phyloP scores from a whole-genome alignment of 2,888 invertebrate species.

The Bombylius discolor region DNA sequence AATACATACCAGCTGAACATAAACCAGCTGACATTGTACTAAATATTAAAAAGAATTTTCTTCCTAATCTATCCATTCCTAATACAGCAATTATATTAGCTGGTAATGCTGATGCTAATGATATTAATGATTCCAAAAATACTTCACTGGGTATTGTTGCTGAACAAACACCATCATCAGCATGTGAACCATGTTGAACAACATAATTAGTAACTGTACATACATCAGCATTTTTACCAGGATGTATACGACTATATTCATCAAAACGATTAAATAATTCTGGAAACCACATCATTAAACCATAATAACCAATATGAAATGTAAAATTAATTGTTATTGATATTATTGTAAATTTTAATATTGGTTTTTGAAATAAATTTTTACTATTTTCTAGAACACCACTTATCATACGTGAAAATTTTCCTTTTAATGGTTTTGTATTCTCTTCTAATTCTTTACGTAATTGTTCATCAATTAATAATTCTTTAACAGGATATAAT shows the following conservation, averaged over 20 bases:
- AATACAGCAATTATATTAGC: slow-evolving; percentile 71
- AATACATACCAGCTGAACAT: slow-evolving; percentile 74
- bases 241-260: slow-evolving; percentile 57
- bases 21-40: slow-evolving; percentile 73
- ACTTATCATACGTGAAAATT: slow-evolving; percentile 56
- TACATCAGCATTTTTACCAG: slow-evolving; percentile 52
- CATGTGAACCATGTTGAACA: slow-evolving; percentile 51
- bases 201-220: slow-evolving; percentile 68
- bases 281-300: slow-evolving; percentile 95
- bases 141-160: slow-evolving; percentile 64
- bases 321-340: slow-evolving; percentile 84
- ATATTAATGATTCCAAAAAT: slow-evolving; percentile 76
- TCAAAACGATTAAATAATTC: slow-evolving; percentile 86
- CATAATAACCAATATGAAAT: slow-evolving; percentile 92
- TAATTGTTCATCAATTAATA: slow-evolving; percentile 46
- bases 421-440: slow-evolving; percentile 47
- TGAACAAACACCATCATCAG: slow-evolving; percentile 44
- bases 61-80: slow-evolving; percentile 74
- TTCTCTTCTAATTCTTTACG: slow-evolving; percentile 28
- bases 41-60: slow-evolving; percentile 62
- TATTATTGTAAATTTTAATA: slow-evolving; percentile 68
- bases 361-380: slow-evolving; percentile 65
- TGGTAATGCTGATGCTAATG: slow-evolving; percentile 72
- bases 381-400: slow-evolving; percentile 73
- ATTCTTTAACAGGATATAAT: slow-evolving; percentile 61